phyloP scores from a whole-genome alignment of 2,888 invertebrate genomes.

The Micoletzkya japonica region DNA sequence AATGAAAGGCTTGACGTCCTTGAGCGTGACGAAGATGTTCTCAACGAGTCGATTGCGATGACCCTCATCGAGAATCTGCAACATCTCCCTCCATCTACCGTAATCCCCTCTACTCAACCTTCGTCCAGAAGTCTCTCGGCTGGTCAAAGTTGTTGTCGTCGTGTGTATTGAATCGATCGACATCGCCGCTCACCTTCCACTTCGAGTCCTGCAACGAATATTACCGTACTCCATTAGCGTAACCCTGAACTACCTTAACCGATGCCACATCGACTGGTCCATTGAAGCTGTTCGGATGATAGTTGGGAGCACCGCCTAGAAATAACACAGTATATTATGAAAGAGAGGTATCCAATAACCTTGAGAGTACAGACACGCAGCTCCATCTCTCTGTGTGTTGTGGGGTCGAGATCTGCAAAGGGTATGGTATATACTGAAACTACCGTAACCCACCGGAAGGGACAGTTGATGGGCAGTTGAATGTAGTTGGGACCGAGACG shows the following conservation, averaged over 20 bases:
- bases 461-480: slow-evolving; percentile 90
- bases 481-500: slow-evolving; percentile 87
- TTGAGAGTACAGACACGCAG: slow-evolving; percentile 77
- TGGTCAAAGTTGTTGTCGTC: slow-evolving; percentile 89
- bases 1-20: slow-evolving; percentile 82
- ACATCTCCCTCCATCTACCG: background rate
- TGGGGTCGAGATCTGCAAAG: slow-evolving; percentile 45
- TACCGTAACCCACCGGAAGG: slow-evolving; percentile 69
- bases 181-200: slow-evolving; percentile 76
- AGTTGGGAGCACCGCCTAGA: slow-evolving; percentile 80
- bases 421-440: background rate
- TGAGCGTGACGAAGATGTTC: slow-evolving; percentile 81
- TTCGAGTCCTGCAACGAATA: slow-evolving; percentile 63
- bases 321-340: no score
- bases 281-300: slow-evolving; percentile 91
- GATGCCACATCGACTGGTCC: slow-evolving; percentile 74
- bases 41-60: slow-evolving; percentile 76
- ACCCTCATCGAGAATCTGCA: slow-evolving; percentile 73
- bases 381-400: slow-evolving; percentile 89
- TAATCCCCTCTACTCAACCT: slow-evolving; percentile 68
- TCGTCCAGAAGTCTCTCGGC: slow-evolving; percentile 78
- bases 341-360: no score
- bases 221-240: background rate
- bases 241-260: slow-evolving; percentile 28
- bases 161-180: slow-evolving; percentile 78